A percentile compares a stretch with the other conserved stretches of the same genome.
Conservation (phyloP, 92 coral and sea anemone species). For the Scolanthus callimorphus region DNA sequence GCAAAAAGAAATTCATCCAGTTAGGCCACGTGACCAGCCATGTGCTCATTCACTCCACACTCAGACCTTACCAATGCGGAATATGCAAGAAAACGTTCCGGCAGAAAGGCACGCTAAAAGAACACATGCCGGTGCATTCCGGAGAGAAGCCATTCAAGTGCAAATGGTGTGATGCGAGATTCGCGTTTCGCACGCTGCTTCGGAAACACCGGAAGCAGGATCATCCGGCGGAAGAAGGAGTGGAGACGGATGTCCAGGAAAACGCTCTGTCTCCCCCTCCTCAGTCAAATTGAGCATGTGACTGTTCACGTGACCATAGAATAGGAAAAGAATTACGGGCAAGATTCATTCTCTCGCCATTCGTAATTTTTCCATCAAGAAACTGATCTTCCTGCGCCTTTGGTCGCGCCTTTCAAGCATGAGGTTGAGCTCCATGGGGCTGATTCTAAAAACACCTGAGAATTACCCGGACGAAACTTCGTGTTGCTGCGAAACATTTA, state of each 20-base stretch:
- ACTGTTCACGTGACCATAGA: too few species aligned
- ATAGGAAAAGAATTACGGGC: too few species aligned
- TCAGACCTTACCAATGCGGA: background rate
- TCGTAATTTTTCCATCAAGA: too few species aligned
- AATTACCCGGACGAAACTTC: too few species aligned
- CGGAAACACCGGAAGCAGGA: background rate
- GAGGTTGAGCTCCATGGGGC: too few species aligned
- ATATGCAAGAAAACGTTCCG: background rate
- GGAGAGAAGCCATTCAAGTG: background rate
- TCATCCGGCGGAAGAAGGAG: background rate
- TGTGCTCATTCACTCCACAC: background rate
- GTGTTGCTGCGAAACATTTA: too few species aligned
- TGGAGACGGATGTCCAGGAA: background rate
- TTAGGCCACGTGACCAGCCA: background rate
- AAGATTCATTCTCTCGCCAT: too few species aligned
- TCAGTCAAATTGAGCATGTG: too few species aligned
- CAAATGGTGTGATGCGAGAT: background rate
- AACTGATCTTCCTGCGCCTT: too few species aligned
- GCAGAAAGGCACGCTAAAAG: background rate
- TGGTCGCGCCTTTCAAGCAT: too few species aligned
- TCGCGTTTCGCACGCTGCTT: background rate
- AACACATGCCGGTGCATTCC: conserved; percentile 2
- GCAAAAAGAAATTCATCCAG: background rate
- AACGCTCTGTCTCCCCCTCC: too few species aligned
- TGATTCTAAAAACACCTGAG: too few species aligned